A percentile compares a stretch with the other conserved stretches of the same genome.
Conservation (phyloP, 2,888 invertebrate genomes). For the Branchellion lobata region DNA sequence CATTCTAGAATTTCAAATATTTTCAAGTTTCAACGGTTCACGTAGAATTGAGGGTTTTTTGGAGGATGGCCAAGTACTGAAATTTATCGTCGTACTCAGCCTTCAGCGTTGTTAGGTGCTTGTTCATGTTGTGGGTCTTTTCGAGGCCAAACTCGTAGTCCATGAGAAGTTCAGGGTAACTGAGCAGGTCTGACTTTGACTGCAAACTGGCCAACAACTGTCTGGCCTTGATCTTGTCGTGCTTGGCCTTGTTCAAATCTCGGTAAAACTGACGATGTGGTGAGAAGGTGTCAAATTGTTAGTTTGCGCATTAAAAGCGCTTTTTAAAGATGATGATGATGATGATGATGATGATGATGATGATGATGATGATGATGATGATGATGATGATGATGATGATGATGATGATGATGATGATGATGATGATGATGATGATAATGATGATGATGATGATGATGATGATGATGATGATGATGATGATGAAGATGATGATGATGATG, state of each 20-base stretch:
- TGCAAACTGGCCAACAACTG: constrained; percentile 27
- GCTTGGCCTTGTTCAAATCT: constrained; percentile 26
- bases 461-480: too few species aligned
- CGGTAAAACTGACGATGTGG: constrained; percentile 1
- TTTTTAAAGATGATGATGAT: neutral
- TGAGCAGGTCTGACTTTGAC: constrained; percentile 38
- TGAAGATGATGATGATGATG: too few species aligned
- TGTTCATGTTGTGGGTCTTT: constrained; percentile 10
- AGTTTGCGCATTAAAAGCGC: neutral
- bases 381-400: constrained; percentile 33
- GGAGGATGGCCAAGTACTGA: neutral
- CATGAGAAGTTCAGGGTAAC: constrained; percentile 40
- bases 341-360: neutral
- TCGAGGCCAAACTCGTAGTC: constrained; percentile 40
- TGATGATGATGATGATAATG: constrained; percentile 33
- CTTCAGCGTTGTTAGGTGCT: neutral
- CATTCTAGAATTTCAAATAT: too few species aligned
- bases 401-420: constrained; percentile 33
- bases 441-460: too few species aligned
- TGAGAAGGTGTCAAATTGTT: neutral
- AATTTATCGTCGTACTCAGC: constrained; percentile 10
- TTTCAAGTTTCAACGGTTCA: too few species aligned
- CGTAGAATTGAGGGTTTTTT: neutral
- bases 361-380: constrained; percentile 33
- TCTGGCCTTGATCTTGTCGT: constrained; percentile 27